phyloP scores from a whole-genome alignment of 2,888 invertebrate species.

The Pogonocherus hispidulus region DNA sequence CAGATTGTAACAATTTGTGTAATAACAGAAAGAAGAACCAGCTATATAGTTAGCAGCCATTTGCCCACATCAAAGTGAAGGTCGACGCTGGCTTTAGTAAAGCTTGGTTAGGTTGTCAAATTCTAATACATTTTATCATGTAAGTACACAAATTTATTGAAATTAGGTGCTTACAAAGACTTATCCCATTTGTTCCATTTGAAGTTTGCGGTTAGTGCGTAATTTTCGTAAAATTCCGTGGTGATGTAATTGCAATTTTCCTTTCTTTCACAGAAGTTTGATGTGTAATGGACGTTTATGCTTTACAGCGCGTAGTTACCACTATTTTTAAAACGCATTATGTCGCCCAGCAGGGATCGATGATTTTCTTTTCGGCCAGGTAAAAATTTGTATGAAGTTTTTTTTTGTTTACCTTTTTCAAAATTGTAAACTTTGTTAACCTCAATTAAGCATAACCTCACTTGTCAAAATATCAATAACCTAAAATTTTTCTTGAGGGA shows the following conservation, averaged over 20 bases:
- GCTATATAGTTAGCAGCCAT: constrained; percentile 59
- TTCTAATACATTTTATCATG: constrained; percentile 59
- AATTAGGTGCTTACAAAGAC: constrained; percentile 13
- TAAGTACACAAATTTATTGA: constrained; percentile 57
- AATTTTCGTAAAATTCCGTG: constrained; percentile 41
- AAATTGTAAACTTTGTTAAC: constrained; percentile 65
- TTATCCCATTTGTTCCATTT: constrained; percentile 18
- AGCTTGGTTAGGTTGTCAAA: constrained; percentile 69
- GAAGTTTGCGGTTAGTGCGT: constrained; percentile 17
- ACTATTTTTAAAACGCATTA: constrained; percentile 36
- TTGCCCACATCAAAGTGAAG: constrained; percentile 59
- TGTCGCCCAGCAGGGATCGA: constrained; percentile 33
- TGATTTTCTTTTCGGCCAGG: constrained; percentile 18
- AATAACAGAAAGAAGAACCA: constrained; percentile 38
- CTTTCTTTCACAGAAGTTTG: constrained; percentile 54
- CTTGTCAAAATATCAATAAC: constrained; percentile 66
- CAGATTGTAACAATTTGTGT: constrained; percentile 21
- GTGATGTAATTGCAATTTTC: constrained; percentile 65
- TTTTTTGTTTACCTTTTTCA: constrained; percentile 67
- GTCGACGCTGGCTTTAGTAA: constrained; percentile 66
- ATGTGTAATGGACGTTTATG: constrained; percentile 61
- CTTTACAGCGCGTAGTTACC: constrained; percentile 57
- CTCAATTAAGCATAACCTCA: constrained; percentile 69
- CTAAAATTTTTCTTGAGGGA: constrained; percentile 50
- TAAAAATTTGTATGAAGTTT: constrained; percentile 9